Conservation (phyloP, 2,888 invertebrate genomes). For the Capitulum mitella region DNA sequence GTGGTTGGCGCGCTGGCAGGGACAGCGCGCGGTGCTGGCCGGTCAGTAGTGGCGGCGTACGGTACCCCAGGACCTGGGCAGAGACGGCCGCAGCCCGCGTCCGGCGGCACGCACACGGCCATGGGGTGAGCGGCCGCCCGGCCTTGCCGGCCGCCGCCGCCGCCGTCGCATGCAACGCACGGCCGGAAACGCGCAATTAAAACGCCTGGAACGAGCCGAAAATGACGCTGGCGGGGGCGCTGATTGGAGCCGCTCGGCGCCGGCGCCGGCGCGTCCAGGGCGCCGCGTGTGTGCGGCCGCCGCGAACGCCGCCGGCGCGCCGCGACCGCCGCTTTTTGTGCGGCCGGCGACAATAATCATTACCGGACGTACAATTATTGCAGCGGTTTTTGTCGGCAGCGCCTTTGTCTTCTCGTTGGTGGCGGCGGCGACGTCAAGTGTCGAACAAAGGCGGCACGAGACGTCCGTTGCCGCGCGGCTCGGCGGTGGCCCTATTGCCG, state of each 20-base stretch:
- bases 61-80: too few relatives aligned
- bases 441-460: neutral
- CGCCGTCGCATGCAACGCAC: slow-evolving; percentile 7
- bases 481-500: neutral
- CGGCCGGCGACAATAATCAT: neutral
- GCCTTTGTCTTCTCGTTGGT: slow-evolving; percentile 13
- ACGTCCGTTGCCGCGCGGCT: neutral
- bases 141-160: neutral
- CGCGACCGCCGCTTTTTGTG: neutral
- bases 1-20: too few relatives aligned
- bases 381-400: neutral
- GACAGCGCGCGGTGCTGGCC: too few relatives aligned
- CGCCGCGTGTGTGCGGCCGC: neutral
- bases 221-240: neutral
- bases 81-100: too few relatives aligned
- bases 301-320: neutral
- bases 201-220: neutral
- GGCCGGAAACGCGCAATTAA: slow-evolving; percentile 12
- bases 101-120: too few relatives aligned
- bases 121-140: too few relatives aligned
- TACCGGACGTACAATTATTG: slow-evolving; percentile 19
- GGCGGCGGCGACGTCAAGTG: neutral
- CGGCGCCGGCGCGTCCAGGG: neutral
- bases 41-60: too few relatives aligned
- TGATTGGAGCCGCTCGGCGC: neutral